Conservation (phyloP, 1,140 invertebrate genomes). For the Cotesia typhae region DNA sequence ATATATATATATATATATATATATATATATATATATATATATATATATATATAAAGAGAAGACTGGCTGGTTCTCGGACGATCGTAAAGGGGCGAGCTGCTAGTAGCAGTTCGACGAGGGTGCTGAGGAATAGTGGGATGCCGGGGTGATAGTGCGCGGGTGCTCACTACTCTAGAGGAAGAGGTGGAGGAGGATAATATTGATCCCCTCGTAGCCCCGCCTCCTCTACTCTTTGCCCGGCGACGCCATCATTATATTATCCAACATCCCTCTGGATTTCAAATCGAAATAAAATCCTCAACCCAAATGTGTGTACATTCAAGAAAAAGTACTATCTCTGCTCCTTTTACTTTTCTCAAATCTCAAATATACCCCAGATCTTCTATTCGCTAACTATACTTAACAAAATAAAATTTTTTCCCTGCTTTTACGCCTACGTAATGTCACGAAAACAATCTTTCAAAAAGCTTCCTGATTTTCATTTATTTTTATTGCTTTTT, state of each 20-base stretch:
- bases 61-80: slow-evolving; percentile 15
- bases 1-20: too few relatives aligned
- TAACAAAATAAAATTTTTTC: too few relatives aligned
- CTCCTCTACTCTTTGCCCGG: slow-evolving; percentile 56
- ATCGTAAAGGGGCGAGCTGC: slow-evolving; percentile 30
- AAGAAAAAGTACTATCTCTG: not conserved
- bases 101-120: slow-evolving; percentile 3
- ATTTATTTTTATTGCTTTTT: too few relatives aligned
- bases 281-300: not conserved
- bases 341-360: not conserved
- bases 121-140: slow-evolving; percentile 31
- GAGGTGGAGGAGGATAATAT: slow-evolving; percentile 66
- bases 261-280: slow-evolving; percentile 61
- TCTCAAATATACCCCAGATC: not conserved
- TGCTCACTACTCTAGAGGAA: slow-evolving; percentile 37
- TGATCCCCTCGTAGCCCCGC: slow-evolving; percentile 67
- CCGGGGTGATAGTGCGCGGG: slow-evolving; percentile 27
- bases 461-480: too few relatives aligned
- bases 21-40: too few relatives aligned
- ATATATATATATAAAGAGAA: not conserved
- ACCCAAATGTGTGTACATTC: slow-evolving; percentile 45
- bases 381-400: too few relatives aligned
- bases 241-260: slow-evolving; percentile 68
- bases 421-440: too few relatives aligned
- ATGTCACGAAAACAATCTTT: too few relatives aligned